Conservation (phyloP, 2,888 invertebrate genomes). For the Callinectes sapidus region DNA sequence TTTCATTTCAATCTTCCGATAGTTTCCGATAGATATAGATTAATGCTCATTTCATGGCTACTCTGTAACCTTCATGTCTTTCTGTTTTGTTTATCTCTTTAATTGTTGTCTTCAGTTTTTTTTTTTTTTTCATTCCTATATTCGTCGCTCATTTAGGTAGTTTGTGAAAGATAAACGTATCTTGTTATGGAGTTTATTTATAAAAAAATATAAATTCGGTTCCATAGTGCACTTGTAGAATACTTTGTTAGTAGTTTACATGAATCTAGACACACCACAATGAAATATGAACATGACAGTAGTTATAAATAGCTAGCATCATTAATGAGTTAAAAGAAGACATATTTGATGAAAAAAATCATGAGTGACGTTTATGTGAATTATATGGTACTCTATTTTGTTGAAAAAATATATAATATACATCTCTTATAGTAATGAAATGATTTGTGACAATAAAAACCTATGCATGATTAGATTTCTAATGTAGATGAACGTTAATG, state of each 20-base stretch:
- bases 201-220: slow-evolving; percentile 38
- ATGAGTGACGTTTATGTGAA: background rate
- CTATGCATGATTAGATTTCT: background rate
- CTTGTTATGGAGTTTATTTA: background rate
- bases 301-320: background rate
- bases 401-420: background rate
- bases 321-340: background rate
- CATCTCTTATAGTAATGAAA: background rate
- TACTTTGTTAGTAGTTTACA: background rate
- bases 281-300: background rate
- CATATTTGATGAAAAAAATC: background rate
- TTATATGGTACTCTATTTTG: background rate
- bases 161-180: background rate
- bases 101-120: background rate
- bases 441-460: background rate
- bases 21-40: background rate
- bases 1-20: background rate
- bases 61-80: background rate
- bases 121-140: background rate
- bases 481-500: background rate
- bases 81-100: background rate
- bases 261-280: background rate
- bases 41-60: background rate
- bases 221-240: background rate
- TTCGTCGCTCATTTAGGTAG: background rate